These are phyloP conservation scores for Melanerpes aurifrons DNA, from an alignment of 2,113 vertebrate genomes.

Conservation along the genomic window DNA sequence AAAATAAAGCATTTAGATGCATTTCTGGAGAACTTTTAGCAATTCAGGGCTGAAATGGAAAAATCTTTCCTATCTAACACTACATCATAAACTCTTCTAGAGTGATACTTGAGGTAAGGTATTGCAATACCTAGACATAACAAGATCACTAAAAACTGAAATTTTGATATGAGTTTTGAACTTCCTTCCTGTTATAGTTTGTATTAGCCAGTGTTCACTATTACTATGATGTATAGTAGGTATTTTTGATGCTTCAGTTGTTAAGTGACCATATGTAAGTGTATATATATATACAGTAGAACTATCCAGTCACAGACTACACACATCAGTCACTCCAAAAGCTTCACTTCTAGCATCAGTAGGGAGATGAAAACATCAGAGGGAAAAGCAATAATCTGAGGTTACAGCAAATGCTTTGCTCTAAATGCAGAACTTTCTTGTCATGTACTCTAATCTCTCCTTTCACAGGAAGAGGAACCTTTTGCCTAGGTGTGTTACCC, in stretches of 20 bases:
- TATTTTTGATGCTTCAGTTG: constrained; percentile 23
- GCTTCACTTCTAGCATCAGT: neutral
- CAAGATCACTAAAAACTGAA: neutral
- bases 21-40: neutral
- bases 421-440: constrained; percentile 18
- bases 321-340: constrained; percentile 54
- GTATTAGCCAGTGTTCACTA: neutral
- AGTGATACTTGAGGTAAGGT: neutral
- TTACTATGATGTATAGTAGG: constrained; percentile 41
- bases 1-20: neutral
- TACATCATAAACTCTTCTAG: neutral
- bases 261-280: constrained; percentile 43
- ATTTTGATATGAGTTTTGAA: constrained; percentile 16
- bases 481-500: neutral
- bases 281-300: constrained; percentile 34
- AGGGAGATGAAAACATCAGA: constrained; percentile 33
- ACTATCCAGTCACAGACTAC: constrained; percentile 38
- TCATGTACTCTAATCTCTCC: neutral
- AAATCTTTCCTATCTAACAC: neutral
- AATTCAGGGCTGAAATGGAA: neutral
- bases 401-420: neutral
- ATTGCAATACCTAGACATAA: neutral
- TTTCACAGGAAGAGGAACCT: neutral
- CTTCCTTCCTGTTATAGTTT: constrained; percentile 1
- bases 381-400: constrained; percentile 49